Evolutionary conservation across 2,888 invertebrate species (phyloP), one percentile per base, ranked within the genome.

Genomic region (Heteropelma amictum): DNA sequence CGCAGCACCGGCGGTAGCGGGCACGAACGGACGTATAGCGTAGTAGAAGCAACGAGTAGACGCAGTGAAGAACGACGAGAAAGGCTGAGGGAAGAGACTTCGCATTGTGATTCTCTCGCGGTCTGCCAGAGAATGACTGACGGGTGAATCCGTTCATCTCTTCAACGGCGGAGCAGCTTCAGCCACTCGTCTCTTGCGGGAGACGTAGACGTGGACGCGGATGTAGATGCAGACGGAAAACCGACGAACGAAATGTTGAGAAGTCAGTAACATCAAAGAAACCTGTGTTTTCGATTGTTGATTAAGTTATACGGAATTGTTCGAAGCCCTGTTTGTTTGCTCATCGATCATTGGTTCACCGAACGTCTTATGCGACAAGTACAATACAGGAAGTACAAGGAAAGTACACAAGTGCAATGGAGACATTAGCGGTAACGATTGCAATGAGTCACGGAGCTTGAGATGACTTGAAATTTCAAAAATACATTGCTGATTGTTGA

Each of bases 41-140:
- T 76, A 65, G 72, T 60, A 77, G 76, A 79, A 77, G 78, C 80
- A 79, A 76, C 70, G 51, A 42, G 79, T 76, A 69, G 78, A 72
- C 72, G 76, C 70, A 60, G 72, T 64, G 69, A 58, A 76, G 76
- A 72, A 77, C 71, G 71, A 77, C 63, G 80, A 77, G 77, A 78
- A 78, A 78, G 77, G 64, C 64, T 73, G 72, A 78, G 54, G 76
- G 70, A 74, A 77, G 75, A 82, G 79, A 80, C 82, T 78, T 77
- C 82, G 86, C 83, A 87, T 87, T 87, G 86, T 87, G 85, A 86
- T 86, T 86, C 86, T 83, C 85, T 85, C 84, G 83, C 81, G 83
- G 86, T 84, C 85, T 85, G 83, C 86, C 85, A 84, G 84, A 78
- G 84, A 86, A 83, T 88, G 88, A 88, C 86, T 88, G 88, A 88